phyloP scores from a whole-genome alignment of 2,888 invertebrate genomes.

The Gerris lacustris region DNA sequence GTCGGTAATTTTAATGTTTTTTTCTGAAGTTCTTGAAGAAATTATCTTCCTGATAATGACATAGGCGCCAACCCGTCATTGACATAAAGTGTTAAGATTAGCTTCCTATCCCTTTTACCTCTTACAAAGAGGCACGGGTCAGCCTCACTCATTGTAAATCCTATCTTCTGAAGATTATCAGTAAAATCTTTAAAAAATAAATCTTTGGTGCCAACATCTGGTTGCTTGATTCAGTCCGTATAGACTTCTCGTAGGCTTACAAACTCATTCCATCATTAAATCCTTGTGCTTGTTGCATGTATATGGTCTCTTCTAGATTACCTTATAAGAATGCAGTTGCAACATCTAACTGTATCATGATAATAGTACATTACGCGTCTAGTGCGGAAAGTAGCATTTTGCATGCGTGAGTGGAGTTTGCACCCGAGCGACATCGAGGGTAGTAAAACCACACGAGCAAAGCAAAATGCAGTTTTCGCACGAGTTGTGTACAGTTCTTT shows the following conservation, averaged over 20 bases:
- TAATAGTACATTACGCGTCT: no score
- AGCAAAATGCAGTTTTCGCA: no score
- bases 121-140: slow-evolving; percentile 11
- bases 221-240: slow-evolving; percentile 27
- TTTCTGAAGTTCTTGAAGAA: slow-evolving; percentile 6
- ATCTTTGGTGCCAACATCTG: no score
- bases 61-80: slow-evolving; percentile 12
- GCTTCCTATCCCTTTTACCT: neutral
- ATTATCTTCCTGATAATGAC: slow-evolving; percentile 5
- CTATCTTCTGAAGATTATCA: neutral
- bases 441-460: no score
- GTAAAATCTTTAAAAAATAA: neutral
- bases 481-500: no score
- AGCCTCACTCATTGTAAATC: neutral
- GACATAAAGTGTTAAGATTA: slow-evolving; percentile 15
- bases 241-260: slow-evolving; percentile 26
- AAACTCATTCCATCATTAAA: slow-evolving; percentile 32
- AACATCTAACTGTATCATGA: no score
- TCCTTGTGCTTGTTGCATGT: slow-evolving; percentile 33
- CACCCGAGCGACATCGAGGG: no score
- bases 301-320: slow-evolving; percentile 26
- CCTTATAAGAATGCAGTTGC: slow-evolving; percentile 32
- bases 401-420: no score
- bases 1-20: neutral
- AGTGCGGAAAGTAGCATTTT: no score